A percentile compares a stretch with the other conserved stretches of the same genome.
Conservation (phyloP, 2,888 invertebrate species). For the Ellobium chinense region DNA sequence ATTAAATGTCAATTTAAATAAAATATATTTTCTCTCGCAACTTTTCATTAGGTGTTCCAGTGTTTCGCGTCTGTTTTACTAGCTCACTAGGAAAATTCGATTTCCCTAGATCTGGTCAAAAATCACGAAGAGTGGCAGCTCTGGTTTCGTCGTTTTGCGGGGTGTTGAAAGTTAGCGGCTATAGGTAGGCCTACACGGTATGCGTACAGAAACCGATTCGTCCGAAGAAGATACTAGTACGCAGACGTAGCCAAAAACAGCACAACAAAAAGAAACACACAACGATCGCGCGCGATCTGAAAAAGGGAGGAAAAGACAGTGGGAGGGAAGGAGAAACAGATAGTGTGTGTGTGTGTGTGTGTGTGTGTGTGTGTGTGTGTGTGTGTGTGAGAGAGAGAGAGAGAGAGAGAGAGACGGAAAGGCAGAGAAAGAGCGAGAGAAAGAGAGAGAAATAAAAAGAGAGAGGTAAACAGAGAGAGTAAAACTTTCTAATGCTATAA, state of each 20-base stretch:
- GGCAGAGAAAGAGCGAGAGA: background rate
- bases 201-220: too few species aligned
- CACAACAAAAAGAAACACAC: background rate
- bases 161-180: too few species aligned
- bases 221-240: too few species aligned
- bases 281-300: background rate
- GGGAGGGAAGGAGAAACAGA: background rate
- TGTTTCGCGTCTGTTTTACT: too few species aligned
- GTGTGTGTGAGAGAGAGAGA: conserved; percentile 16
- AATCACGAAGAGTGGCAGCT: too few species aligned
- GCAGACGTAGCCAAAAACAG: too few species aligned
- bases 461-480: background rate
- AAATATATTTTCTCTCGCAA: too few species aligned
- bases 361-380: background rate
- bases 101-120: background rate
- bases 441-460: background rate
- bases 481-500: too few species aligned
- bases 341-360: background rate
- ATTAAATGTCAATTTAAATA: too few species aligned
- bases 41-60: too few species aligned
- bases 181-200: too few species aligned
- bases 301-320: background rate
- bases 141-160: too few species aligned
- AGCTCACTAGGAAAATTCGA: background rate
- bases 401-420: background rate